These are phyloP conservation scores for Molorchus minor DNA, from an alignment of 2,888 invertebrate genomes.

Conservation along the genomic window DNA sequence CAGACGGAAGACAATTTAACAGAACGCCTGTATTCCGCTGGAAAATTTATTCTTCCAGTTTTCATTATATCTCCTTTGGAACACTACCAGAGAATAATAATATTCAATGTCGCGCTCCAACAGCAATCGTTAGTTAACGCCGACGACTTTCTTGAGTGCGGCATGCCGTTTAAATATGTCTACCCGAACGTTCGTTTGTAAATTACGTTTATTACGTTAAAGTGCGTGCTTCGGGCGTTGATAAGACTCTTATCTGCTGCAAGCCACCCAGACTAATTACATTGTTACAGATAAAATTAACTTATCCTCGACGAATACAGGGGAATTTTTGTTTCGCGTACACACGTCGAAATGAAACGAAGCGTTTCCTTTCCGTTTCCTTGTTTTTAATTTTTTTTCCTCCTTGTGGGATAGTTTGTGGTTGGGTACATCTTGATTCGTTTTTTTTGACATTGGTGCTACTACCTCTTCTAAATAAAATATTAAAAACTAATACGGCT, in stretches of 20 bases:
- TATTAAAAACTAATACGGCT: too few species aligned
- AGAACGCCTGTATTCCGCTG: slow-evolving; percentile 7
- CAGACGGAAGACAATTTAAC: too few species aligned
- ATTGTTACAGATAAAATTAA: slow-evolving; percentile 58
- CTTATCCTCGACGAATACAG: slow-evolving; percentile 55
- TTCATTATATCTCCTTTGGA: slow-evolving; percentile 25
- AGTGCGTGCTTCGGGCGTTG: slow-evolving; percentile 57
- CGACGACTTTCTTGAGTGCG: slow-evolving; percentile 46
- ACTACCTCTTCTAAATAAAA: too few species aligned
- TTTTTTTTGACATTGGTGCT: too few species aligned
- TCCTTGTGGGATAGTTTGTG: too few species aligned
- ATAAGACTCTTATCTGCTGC: slow-evolving; percentile 56
- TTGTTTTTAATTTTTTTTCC: too few species aligned
- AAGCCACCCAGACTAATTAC: slow-evolving; percentile 56
- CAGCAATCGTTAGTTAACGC: slow-evolving; percentile 39
- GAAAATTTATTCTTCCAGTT: slow-evolving; percentile 22
- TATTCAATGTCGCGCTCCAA: slow-evolving; percentile 30
- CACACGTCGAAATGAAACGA: too few species aligned
- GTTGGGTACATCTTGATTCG: too few species aligned
- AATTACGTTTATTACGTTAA: slow-evolving; percentile 58
- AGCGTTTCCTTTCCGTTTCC: too few species aligned
- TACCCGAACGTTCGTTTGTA: slow-evolving; percentile 54
- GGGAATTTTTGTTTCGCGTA: slow-evolving; percentile 20
- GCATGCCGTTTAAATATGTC: slow-evolving; percentile 49
- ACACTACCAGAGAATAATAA: slow-evolving; percentile 28